A percentile compares a stretch with the other conserved stretches of the same genome.
phyloP scores from a whole-genome alignment of 2,113 vertebrate species.

The Verasper variegatus region DNA sequence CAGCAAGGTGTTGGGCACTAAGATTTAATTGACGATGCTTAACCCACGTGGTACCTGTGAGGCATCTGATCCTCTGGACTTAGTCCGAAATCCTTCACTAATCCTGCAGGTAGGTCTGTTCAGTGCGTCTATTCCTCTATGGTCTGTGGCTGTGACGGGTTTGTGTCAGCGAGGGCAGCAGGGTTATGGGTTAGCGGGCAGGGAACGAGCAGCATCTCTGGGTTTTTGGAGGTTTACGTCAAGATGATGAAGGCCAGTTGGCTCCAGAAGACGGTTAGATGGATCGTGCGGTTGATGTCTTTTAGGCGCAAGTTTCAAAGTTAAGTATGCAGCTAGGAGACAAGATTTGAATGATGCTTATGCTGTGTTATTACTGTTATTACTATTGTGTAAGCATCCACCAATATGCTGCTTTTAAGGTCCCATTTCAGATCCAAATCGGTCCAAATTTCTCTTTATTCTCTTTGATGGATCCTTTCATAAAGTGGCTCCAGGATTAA shows the following conservation, averaged over 20 bases:
- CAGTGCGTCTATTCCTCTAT: slow-evolving; percentile 10
- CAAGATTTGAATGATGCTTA: not conserved
- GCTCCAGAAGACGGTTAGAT: slow-evolving; percentile 74
- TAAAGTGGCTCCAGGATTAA: too few species aligned
- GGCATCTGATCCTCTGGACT: slow-evolving; percentile 68
- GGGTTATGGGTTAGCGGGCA: slow-evolving; percentile 29
- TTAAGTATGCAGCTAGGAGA: slow-evolving; percentile 66
- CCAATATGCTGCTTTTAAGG: not conserved
- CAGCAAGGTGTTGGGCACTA: not conserved
- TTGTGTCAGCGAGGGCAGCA: not conserved
- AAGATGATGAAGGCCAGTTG: slow-evolving; percentile 67
- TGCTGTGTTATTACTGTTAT: too few species aligned
- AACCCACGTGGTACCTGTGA: slow-evolving; percentile 50
- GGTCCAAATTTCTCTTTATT: not conserved
- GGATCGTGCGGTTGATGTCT: slow-evolving; percentile 78
- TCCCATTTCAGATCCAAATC: too few species aligned
- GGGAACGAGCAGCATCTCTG: not conserved
- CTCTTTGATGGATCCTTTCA: too few species aligned
- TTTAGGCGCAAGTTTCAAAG: slow-evolving; percentile 74
- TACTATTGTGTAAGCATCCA: not conserved
- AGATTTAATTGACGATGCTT: slow-evolving; percentile 11
- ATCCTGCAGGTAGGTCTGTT: slow-evolving; percentile 66
- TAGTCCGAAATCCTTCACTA: slow-evolving; percentile 78
- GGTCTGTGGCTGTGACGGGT: slow-evolving; percentile 2
- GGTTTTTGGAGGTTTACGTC: slow-evolving; percentile 2